Base-by-base conservation (phyloP, 2,888 invertebrate species). In the Meiosimyza platycephala region DNA sequence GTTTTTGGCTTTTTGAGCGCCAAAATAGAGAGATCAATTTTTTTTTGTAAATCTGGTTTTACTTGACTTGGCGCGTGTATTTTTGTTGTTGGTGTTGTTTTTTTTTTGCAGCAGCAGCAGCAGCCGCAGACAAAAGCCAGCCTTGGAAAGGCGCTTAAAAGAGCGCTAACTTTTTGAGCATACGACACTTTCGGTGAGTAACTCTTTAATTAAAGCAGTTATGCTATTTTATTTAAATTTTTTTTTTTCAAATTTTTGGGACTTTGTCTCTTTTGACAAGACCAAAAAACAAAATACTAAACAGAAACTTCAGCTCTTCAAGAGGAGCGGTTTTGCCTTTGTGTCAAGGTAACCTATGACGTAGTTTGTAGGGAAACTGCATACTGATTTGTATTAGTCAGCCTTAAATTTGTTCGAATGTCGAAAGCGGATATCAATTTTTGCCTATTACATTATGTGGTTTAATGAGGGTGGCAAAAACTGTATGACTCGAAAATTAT, bases 321-420 rank as follows among this genome's bases (percentile, higher is more conserved):
- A 9, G 18, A 28, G 18, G 13, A 57, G 28, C 28, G 22, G 28
- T 57, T 57, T 57, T 57, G 57, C 57, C 22, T 57, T 22, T 79
- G 79, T 83, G 83, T 82, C 84, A 84, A 84, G 84, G 84, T 84
- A 84, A 81, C 84, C 81, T 78, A 78, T 84, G 85, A 85, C 85
- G 85, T 84, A 79, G 79, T 28, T 16, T 18, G 16, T 51, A 64
- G 64, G 64, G 64, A 64, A 64, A 64, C 76, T 74, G 74, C 70
- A 74, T 74, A 67, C 75, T 72, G 71, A 74, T 71, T 22, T n/a
- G n/a, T 54, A 50, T 62, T 63, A 62, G 54, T 70, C 54, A 70
- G 52, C 70, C 18, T 13, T 64, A 7, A 16, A 48, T 57, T 18
- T 40, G 40, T 9, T 40, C 40, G 9, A 40, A 6, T 40, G 40